Percentiles rank a stretch among this genome's conserved stretches.
Conservation (phyloP, 2,797 vertebrate species). For the Clangula hyemalis region DNA sequence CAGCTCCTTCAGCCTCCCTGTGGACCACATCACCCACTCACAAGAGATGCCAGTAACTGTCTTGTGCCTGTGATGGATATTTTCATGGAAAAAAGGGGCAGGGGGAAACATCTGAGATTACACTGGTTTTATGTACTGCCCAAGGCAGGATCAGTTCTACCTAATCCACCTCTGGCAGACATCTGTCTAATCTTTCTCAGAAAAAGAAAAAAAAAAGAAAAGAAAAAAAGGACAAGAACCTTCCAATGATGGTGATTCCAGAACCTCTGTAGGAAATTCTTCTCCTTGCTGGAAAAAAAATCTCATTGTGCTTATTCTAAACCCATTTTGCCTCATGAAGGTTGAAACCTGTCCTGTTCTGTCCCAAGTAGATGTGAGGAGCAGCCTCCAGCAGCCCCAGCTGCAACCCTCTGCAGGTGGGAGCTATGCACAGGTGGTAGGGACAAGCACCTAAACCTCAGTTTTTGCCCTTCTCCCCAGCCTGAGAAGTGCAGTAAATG, state of each 20-base stretch:
- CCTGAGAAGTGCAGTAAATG: neutral
- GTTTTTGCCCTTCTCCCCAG: neutral
- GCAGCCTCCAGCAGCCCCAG: neutral
- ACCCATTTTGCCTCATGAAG: neutral
- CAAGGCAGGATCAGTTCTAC: neutral
- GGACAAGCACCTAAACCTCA: neutral
- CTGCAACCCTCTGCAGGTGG: neutral
- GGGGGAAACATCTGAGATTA: neutral
- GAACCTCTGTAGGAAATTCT: neutral
- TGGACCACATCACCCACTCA: neutral
- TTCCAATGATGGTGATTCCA: neutral
- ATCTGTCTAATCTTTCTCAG: neutral
- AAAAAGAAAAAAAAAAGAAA: neutral
- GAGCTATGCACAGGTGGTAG: neutral
- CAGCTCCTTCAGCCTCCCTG: neutral
- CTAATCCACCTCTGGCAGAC: slow-evolving; percentile 11
- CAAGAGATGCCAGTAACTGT: neutral
- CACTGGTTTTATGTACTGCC: neutral
- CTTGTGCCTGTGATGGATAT: neutral
- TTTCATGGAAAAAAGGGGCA: neutral
- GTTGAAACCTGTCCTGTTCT: neutral
- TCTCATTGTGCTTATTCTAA: neutral
- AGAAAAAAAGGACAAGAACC: neutral
- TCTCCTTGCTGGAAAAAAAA: neutral
- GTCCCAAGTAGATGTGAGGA: neutral